These are phyloP conservation scores for Rynchops niger DNA, from an alignment of 2,113 vertebrate genomes.

Conservation along the genomic window DNA sequence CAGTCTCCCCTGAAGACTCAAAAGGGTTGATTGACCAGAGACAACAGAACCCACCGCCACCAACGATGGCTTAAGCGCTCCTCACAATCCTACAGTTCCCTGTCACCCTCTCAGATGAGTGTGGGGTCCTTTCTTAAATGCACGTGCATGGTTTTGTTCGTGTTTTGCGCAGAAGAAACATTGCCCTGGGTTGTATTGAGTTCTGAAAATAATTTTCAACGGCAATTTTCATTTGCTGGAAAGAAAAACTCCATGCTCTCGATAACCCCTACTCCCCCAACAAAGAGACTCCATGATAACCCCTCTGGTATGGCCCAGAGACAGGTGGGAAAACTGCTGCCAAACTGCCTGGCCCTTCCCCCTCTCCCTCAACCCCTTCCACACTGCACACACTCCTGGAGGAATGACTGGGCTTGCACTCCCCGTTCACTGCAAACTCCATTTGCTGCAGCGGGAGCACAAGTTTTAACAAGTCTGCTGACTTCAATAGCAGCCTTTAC, in stretches of 20 bases:
- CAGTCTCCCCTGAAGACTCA: background rate
- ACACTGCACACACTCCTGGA: background rate
- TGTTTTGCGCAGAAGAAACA: background rate
- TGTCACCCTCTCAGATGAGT: background rate
- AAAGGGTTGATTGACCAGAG: background rate
- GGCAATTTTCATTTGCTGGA: background rate
- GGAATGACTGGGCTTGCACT: background rate
- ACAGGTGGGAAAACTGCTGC: background rate
- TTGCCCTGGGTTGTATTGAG: background rate
- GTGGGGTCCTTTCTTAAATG: background rate
- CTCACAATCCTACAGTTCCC: background rate
- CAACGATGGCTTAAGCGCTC: background rate
- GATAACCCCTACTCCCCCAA: background rate
- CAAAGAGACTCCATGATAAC: background rate
- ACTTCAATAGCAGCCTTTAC: slow-evolving; percentile 45
- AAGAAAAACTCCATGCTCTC: background rate
- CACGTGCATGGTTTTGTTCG: background rate
- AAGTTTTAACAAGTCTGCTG: slow-evolving; percentile 63
- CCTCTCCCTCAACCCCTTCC: background rate
- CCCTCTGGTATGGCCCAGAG: background rate
- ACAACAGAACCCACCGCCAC: background rate
- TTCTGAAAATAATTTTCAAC: slow-evolving; percentile 9
- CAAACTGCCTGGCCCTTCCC: background rate
- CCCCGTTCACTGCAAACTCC: background rate
- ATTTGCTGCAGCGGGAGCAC: background rate